Evolutionary conservation across 2,888 invertebrate genomes (phyloP).

Genomic region (Caenorhabditis drosophilae): DNA sequence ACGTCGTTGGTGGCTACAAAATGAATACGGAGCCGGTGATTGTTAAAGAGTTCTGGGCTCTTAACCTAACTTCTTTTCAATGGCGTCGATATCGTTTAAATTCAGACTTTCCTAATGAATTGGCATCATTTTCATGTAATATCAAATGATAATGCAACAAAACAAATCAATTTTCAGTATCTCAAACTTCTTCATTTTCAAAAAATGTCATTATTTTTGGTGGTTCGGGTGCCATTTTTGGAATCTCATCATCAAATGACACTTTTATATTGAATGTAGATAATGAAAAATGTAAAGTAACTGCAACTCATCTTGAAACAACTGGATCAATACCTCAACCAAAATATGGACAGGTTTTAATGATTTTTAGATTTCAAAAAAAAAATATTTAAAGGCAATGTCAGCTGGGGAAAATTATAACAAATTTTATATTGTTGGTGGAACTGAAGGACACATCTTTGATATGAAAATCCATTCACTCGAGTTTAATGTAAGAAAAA

Average conservation of each 20-base stretch:
- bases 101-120: slow-evolving; percentile 34
- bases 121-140: slow-evolving; percentile 59
- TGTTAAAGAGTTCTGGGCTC: slow-evolving; percentile 30
- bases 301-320: slow-evolving; percentile 5
- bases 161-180: slow-evolving; percentile 7
- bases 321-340: slow-evolving; percentile 5
- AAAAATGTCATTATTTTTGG: slow-evolving; percentile 48
- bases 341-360: slow-evolving; percentile 41
- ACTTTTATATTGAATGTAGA: slow-evolving; percentile 34
- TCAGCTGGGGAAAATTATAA: slow-evolving; percentile 10
- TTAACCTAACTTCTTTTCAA: slow-evolving; percentile 45
- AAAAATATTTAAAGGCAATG: slow-evolving; percentile 22
- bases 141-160: background rate
- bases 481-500: background rate
- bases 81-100: slow-evolving; percentile 44
- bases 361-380: background rate
- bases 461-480: slow-evolving; percentile 35
- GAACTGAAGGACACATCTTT: slow-evolving; percentile 51
- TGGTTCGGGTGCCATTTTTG: slow-evolving; percentile 54
- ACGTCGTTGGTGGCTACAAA: slow-evolving; percentile 58
- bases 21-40: background rate
- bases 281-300: slow-evolving; percentile 14
- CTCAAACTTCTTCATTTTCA: slow-evolving; percentile 25
- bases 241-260: slow-evolving; percentile 32
- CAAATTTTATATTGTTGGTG: slow-evolving; percentile 53